A percentile compares a stretch with the other conserved stretches of the same genome.
Conservation (phyloP, 2,888 invertebrate species). For the Adela reaumurella region DNA sequence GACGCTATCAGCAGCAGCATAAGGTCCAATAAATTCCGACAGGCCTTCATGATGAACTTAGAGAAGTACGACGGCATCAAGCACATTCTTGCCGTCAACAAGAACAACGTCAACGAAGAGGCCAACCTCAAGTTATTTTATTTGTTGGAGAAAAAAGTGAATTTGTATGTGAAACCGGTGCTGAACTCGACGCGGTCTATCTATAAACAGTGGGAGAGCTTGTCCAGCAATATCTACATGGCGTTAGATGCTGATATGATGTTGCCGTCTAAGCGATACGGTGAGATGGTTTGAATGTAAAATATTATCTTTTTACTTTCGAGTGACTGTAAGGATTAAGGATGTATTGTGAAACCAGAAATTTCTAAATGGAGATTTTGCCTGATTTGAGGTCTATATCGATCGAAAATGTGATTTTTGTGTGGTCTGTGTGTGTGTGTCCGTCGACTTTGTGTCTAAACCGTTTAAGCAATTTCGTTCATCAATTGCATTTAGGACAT, state of each 20-base stretch:
- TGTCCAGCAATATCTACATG: constrained; percentile 25
- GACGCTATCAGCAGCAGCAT: background rate
- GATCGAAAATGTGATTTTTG: too few relatives aligned
- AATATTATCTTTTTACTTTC: too few relatives aligned
- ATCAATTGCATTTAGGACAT: too few relatives aligned
- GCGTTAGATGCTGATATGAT: constrained; percentile 27
- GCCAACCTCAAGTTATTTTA: background rate
- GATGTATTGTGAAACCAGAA: too few relatives aligned
- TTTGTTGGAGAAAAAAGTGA: constrained; percentile 19
- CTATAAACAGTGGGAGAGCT: constrained; percentile 28
- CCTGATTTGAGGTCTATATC: too few relatives aligned
- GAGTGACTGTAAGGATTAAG: too few relatives aligned
- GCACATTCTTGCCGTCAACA: background rate
- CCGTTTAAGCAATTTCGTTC: too few relatives aligned
- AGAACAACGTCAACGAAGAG: background rate
- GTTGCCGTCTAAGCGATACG: constrained; percentile 31
- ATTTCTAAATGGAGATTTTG: too few relatives aligned
- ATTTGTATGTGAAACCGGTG: constrained; percentile 33
- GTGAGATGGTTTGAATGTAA: too few relatives aligned
- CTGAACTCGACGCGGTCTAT: constrained; percentile 26
- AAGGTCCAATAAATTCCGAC: background rate
- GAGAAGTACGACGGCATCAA: background rate
- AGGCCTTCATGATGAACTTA: background rate
- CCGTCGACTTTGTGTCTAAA: too few relatives aligned
- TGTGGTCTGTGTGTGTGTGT: too few relatives aligned